These are phyloP conservation scores for Drosophila paulistorum DNA, from an alignment of 1,140 invertebrate species.

Conservation along the genomic window DNA sequence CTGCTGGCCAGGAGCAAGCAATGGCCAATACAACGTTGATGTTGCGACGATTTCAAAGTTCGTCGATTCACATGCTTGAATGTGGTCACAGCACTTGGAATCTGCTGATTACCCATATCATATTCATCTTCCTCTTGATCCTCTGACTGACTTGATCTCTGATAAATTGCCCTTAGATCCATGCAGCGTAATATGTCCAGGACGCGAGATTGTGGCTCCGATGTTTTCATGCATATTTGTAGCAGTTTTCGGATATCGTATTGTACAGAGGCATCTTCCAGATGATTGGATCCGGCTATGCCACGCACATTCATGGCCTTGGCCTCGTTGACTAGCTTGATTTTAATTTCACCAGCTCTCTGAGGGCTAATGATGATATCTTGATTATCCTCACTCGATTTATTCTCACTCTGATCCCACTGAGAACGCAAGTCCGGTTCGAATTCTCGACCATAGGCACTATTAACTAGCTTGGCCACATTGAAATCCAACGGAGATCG, in stretches of 20 bases:
- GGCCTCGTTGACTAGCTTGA: slow-evolving; percentile 77
- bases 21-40: slow-evolving; percentile 73
- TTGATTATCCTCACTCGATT: slow-evolving; percentile 52
- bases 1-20: slow-evolving; percentile 73
- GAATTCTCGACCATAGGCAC: slow-evolving; percentile 73
- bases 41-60: slow-evolving; percentile 69
- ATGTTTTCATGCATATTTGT: slow-evolving; percentile 78
- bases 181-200: slow-evolving; percentile 77
- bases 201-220: slow-evolving; percentile 58
- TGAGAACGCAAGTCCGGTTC: slow-evolving; percentile 75
- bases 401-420: slow-evolving; percentile 69
- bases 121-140: slow-evolving; percentile 72
- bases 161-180: slow-evolving; percentile 78
- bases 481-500: slow-evolving; percentile 78
- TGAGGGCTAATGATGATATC: slow-evolving; percentile 75
- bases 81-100: slow-evolving; percentile 74
- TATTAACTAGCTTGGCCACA: slow-evolving; percentile 73
- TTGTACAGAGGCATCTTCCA: slow-evolving; percentile 68
- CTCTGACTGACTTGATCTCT: slow-evolving; percentile 46
- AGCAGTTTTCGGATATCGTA: slow-evolving; percentile 74
- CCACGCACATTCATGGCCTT: slow-evolving; percentile 81
- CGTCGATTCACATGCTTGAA: slow-evolving; percentile 74
- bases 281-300: slow-evolving; percentile 53
- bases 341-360: slow-evolving; percentile 75
- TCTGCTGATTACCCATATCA: slow-evolving; percentile 79